phyloP scores from a whole-genome alignment of 1,140 invertebrate genomes.

The Elysia chlorotica region DNA sequence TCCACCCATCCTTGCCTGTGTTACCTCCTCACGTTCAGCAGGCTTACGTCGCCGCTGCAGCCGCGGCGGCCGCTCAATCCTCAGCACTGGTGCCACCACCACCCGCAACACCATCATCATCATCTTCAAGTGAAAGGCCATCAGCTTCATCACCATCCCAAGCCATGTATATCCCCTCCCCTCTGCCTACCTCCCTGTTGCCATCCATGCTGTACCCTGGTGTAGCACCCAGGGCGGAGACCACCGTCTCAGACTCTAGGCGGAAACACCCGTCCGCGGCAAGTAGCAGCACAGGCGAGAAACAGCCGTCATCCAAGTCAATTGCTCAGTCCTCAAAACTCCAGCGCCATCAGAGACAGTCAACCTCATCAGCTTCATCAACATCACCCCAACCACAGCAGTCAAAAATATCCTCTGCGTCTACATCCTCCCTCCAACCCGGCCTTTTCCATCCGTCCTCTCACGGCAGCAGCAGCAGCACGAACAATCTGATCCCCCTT shows the following conservation, averaged over 20 bases:
- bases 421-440: not conserved
- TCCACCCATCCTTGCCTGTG: conserved; percentile 21
- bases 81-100: not conserved
- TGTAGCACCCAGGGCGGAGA: not conserved
- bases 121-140: not conserved
- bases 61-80: not conserved
- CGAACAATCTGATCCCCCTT: too few species aligned
- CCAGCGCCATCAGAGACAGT: not conserved
- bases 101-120: not conserved
- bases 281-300: too few species aligned
- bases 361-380: not conserved
- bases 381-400: conserved; percentile 5
- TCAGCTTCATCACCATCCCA: not conserved
- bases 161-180: too few species aligned
- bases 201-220: too few species aligned
- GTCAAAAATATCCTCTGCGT: too few species aligned
- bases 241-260: not conserved
- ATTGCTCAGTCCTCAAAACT: not conserved
- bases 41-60: conserved; percentile 9
- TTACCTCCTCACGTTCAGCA: conserved; percentile 25
- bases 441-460: not conserved
- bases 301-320: too few species aligned
- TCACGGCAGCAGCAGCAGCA: too few species aligned
- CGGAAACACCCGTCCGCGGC: not conserved
- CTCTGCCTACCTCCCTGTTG: too few species aligned